These are phyloP conservation scores for Hemaris fuciformis DNA, from an alignment of 2,888 invertebrate species.

Conservation along the genomic window DNA sequence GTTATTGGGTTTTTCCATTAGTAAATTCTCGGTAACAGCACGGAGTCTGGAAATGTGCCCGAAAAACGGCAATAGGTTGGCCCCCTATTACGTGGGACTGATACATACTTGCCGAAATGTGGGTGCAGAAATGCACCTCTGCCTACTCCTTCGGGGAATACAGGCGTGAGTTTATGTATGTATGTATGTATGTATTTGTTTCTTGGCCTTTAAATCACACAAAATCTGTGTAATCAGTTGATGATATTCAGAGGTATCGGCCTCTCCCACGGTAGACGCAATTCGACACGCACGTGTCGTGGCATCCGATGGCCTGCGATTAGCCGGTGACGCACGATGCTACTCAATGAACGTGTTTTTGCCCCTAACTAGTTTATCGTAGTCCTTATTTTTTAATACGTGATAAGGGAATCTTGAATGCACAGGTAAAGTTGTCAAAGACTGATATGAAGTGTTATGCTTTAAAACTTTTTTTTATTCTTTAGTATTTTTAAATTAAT, in stretches of 20 bases:
- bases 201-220: not conserved
- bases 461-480: too few relatives aligned
- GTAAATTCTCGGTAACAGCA: too few relatives aligned
- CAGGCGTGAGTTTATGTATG: too few relatives aligned
- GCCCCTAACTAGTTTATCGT: constrained; percentile 57
- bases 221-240: constrained; percentile 15
- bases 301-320: constrained; percentile 74
- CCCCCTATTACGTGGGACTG: too few relatives aligned
- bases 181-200: too few relatives aligned
- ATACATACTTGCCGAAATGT: too few relatives aligned
- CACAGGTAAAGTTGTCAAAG: not conserved
- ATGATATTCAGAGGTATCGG: constrained; percentile 36
- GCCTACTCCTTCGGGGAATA: too few relatives aligned
- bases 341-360: constrained; percentile 74
- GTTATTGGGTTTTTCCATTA: too few relatives aligned
- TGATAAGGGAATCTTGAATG: not conserved
- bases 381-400: constrained; percentile 16
- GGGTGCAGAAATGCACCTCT: too few relatives aligned
- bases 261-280: constrained; percentile 76
- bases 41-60: too few relatives aligned
- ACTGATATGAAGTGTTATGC: not conserved
- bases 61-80: too few relatives aligned
- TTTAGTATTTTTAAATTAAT: too few relatives aligned
- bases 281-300: constrained; percentile 77
- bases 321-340: constrained; percentile 63